Percentiles rank a stretch among this genome's conserved stretches.
phyloP scores from a whole-genome alignment of 2,113 vertebrate genomes.

The Zonotrichia leucophrys region DNA sequence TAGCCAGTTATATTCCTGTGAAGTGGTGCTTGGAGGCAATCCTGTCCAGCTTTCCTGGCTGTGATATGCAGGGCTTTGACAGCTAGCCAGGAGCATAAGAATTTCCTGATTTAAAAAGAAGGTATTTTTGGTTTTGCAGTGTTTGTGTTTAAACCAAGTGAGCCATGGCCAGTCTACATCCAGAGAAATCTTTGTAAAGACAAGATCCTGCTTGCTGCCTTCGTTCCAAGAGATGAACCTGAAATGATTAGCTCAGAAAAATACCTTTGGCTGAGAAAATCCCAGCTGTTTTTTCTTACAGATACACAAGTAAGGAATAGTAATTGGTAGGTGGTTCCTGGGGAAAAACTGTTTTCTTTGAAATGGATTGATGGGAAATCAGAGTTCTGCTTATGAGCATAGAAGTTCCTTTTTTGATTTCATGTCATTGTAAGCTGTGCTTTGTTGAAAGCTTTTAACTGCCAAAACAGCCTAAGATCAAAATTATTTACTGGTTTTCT shows the following conservation, averaged over 20 bases:
- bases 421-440: neutral
- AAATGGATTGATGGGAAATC: neutral
- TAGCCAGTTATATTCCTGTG: neutral
- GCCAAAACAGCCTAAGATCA: neutral
- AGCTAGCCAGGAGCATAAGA: neutral
- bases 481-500: neutral
- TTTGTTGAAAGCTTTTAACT: neutral
- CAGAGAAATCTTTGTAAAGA: constrained; percentile 84
- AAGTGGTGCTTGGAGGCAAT: neutral
- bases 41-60: neutral
- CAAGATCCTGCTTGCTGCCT: constrained; percentile 82
- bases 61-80: neutral
- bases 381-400: neutral
- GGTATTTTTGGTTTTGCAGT: constrained; percentile 74
- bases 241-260: constrained; percentile 78
- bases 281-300: constrained; percentile 88
- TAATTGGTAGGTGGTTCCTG: neutral
- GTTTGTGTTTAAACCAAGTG: constrained; percentile 91
- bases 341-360: neutral
- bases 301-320: constrained; percentile 79
- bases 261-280: constrained; percentile 88
- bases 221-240: constrained; percentile 84
- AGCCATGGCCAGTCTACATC: constrained; percentile 86
- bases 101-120: neutral
- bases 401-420: neutral